Evolutionary conservation across 2,797 vertebrate species (phyloP), one percentile per base, ranked within the genome.

Genomic region (Rhynchonycteris naso): DNA sequence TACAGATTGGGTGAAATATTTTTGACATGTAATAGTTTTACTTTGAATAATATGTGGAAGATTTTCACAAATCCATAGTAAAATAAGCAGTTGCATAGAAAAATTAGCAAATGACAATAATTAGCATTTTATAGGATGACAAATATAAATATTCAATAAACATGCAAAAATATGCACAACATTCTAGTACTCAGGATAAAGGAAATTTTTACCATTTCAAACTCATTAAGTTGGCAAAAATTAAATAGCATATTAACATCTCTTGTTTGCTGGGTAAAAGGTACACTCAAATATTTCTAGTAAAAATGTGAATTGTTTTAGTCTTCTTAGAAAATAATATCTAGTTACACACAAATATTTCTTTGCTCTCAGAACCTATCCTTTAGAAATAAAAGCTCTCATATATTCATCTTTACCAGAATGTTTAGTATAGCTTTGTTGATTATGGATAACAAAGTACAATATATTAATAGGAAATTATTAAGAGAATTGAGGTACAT

Each of bases 191-290:
- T 65, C 28, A 81, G 47, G 82, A 56, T 63, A 74, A 66, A 59
- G 50, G 58, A 65, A 88, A 80, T n/a, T 68, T 87, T 76, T 65
- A 59, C 30, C 33, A 18, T 95, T 95, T 93, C n/a, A 93, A 69
- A 78, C 22, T 19, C 9, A 28, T 43, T 72, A 50, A 11, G 16
- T 74, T 85, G 59, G 24, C 50, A 96, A 30, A 95, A 91, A 66
- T 89, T 80, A 84, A 95, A 75, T 93, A 75, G 13, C 3, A 3
- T 69, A 8, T 74, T 90, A 35, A 65, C 19, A 33, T 56, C 21
- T 71, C 2, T 47, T 84, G 10, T 92, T 86, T 19, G 2, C 30
- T 74, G 47, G 38, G 26, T 72, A 81, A 93, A 75, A 43, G 18
- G 16, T 71, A 28, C 76, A 1, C 22, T 72, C 5, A 30, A 85